Evolutionary conservation across 2,888 invertebrate genomes (phyloP), one percentile per base, ranked within the genome.

Genomic region (Stenurella melanura): DNA sequence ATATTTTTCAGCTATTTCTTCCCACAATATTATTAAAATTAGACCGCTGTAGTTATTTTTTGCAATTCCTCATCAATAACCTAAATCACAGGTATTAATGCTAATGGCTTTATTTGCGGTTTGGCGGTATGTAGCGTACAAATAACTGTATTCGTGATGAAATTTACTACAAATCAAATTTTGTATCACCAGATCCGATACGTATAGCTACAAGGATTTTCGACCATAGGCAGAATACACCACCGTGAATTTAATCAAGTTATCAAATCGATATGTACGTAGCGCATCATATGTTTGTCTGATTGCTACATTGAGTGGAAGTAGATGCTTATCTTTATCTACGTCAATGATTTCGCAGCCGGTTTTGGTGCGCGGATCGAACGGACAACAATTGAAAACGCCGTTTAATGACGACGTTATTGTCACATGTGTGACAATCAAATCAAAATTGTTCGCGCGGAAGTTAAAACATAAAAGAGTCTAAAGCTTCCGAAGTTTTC

Each of bases 161-260:
- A 64, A 64, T 64, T 42, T 42, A 18, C 64, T 64, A 42, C 42
- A 64, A 64, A 64, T 64, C 42, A 42, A 42, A 42, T 64, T 64
- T 19, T 38, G 30, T 38, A 30, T 18, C 42, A 19, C 38, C 50
- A 42, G 50, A 18, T 64, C 21, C 19, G 11, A 64, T 26, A 61
- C 21, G 42, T 19, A n/a, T n/a, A 19, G 42, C 42, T 64, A 18
- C 64, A 64, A 64, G 64, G 64, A 42, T 42, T 42, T 19, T 21
- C 11, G 30, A 19, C 19, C 38, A n/a, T 15, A 64, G 38, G 15
- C 64, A 21, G 64, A 42, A 38, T 12, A 64, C 64, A 38, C 17
- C 38, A 63, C 30, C 15, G 63, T n/a, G 38, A 42, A 64, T 64
- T 64, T 42, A 64, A 64, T 64, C 38, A 64, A 42, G 38, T 64